Conservation (phyloP, 2,113 vertebrate species). For the Ictidomys tridecemlineatus region DNA sequence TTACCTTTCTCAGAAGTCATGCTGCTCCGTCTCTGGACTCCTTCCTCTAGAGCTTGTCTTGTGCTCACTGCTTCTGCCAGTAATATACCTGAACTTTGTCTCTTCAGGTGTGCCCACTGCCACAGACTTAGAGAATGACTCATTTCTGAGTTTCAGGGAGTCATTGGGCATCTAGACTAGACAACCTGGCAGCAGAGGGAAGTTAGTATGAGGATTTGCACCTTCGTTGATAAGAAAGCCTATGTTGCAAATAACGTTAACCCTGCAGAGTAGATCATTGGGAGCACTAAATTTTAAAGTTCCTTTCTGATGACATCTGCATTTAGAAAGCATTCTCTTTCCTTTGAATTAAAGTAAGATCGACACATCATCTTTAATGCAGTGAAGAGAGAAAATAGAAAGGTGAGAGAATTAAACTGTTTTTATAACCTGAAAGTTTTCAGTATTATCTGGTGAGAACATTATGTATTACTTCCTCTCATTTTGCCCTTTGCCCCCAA, state of each 20-base stretch:
- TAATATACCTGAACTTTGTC: background rate
- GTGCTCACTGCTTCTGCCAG: background rate
- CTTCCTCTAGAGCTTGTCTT: background rate
- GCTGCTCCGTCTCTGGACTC: background rate
- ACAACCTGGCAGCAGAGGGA: background rate
- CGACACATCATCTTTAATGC: background rate
- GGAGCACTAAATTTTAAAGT: background rate
- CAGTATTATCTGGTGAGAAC: background rate
- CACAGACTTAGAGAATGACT: conserved; percentile 55
- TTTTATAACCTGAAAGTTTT: background rate
- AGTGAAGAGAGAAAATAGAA: background rate
- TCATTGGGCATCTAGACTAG: background rate
- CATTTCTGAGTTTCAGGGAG: conserved; percentile 27
- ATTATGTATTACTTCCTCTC: background rate
- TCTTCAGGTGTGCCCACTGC: background rate
- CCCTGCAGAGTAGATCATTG: background rate
- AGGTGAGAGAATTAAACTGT: background rate
- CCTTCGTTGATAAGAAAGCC: background rate
- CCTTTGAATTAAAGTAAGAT: background rate
- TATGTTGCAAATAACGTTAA: background rate
- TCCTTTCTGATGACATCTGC: background rate
- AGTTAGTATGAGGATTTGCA: background rate
- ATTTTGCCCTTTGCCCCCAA: conserved; percentile 57
- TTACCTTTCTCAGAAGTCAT: conserved; percentile 74
- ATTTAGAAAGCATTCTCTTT: background rate